A percentile compares a stretch with the other conserved stretches of the same genome.
Conservation (phyloP, 1,140 invertebrate genomes). For the Rhopalosiphum maidis region DNA sequence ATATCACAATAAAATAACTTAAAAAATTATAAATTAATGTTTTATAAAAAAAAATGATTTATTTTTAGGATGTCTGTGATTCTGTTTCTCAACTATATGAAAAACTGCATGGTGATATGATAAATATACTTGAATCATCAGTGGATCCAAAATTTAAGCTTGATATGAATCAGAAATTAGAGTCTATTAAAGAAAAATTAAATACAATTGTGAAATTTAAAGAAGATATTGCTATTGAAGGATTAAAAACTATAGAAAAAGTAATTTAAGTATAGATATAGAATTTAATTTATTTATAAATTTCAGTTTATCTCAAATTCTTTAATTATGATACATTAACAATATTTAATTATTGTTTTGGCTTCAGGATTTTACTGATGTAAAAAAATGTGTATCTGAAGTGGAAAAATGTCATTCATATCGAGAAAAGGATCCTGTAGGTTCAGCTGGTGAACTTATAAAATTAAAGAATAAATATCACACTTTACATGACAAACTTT, state of each 20-base stretch:
- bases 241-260: constrained; percentile 46
- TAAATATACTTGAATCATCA: constrained; percentile 34
- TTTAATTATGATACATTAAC: not conserved
- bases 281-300: not conserved
- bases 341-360: not conserved
- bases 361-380: constrained; percentile 28
- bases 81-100: constrained; percentile 53
- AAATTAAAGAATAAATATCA: constrained; percentile 51
- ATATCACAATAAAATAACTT: not conserved
- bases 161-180: constrained; percentile 34
- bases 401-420: constrained; percentile 49
- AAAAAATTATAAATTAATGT: not conserved
- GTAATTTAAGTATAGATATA: constrained; percentile 5
- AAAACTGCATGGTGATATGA: constrained; percentile 47
- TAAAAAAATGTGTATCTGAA: constrained; percentile 55
- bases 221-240: constrained; percentile 46
- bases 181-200: constrained; percentile 44
- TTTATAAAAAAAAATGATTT: not conserved
- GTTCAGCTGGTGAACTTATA: constrained; percentile 50
- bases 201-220: constrained; percentile 41
- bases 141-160: constrained; percentile 35
- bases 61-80: constrained; percentile 50
- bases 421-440: constrained; percentile 34
- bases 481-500: constrained; percentile 46
- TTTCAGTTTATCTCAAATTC: not conserved